Percentiles rank a stretch among this genome's conserved stretches.
Conservation (phyloP, 2,888 invertebrate species). For the Deilephila porcellus region DNA sequence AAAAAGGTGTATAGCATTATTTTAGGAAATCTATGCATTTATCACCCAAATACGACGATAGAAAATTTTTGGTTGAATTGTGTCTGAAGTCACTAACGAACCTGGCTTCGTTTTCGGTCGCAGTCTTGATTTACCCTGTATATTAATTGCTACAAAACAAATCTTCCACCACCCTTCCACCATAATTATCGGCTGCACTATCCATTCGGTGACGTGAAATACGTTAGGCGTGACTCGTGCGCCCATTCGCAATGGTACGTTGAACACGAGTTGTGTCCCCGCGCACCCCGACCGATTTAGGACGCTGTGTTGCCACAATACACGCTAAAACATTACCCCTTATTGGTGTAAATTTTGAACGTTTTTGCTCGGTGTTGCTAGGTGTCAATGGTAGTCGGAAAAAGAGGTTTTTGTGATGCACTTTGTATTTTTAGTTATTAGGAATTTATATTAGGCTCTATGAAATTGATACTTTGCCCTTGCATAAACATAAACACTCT, state of each 20-base stretch:
- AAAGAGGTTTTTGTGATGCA: too few species aligned
- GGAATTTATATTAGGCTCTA: neutral
- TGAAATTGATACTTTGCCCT: neutral
- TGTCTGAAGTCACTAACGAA: too few species aligned
- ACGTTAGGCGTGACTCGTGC: slow-evolving; percentile 48
- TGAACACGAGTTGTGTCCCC: slow-evolving; percentile 64
- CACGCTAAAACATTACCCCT: slow-evolving; percentile 14
- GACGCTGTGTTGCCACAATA: slow-evolving; percentile 14
- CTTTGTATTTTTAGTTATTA: neutral
- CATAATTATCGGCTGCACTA: slow-evolving; percentile 35
- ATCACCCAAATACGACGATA: too few species aligned
- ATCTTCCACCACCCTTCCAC: neutral
- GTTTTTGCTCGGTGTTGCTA: neutral
- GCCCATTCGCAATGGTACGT: slow-evolving; percentile 60
- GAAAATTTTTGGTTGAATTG: too few species aligned
- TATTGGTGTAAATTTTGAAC: slow-evolving; percentile 8
- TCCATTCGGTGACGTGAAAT: slow-evolving; percentile 38
- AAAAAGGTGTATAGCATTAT: too few species aligned
- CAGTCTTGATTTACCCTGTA: too few species aligned
- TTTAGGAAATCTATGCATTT: too few species aligned
- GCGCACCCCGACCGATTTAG: slow-evolving; percentile 30
- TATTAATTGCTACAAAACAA: slow-evolving; percentile 3
- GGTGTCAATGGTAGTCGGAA: too few species aligned
- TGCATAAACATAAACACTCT: too few species aligned
- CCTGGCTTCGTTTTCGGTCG: too few species aligned